Evolutionary conservation across 2,113 vertebrate genomes (phyloP), one percentile per base, ranked within the genome.

Genomic region (Hydrochoerus hydrochaeris): DNA sequence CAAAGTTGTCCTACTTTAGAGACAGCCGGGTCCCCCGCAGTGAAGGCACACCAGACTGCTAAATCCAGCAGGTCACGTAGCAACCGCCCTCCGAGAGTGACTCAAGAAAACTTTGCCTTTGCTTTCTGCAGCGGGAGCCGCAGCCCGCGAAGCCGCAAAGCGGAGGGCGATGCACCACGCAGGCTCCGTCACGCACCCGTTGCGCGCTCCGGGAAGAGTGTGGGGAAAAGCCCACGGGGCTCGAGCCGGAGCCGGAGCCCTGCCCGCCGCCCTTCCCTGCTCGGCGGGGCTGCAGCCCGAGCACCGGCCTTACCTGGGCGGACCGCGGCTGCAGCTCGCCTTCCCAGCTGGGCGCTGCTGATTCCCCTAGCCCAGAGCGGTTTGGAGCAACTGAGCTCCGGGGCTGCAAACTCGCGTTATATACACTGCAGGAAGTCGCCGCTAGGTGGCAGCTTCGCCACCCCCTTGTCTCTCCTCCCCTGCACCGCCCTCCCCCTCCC

Each of bases 381-480:
- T 57, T 52, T 10, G 22, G 2, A 75, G 69, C 14, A n/a, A 97
- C 49, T 95, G 92, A 20, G 7, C 67, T 1, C 32, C 3, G 5
- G 0, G 54, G 93, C 75, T 1, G 62, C 87, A 5, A 75, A 20
- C 77, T 7, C 1, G 93, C 46, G 1, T 97, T 98, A 97, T 98
- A 97, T 95, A 96, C 88, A 38, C 97, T 58, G 82, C 92, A 13
- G 96, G 30, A 13, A 52, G 92, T 77, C 88, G 97, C 98, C 98
- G 88, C 97, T 97, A 97, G 98, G 73, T 96, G 98, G 98, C 98
- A 97, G 98, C 95, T 44, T 69, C 38, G 97, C 4, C 82, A 44
- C 41, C 82, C 69, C 13, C 81, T 17, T 57, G 10, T 30, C n/a
- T 41, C 12, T 49, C 78, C 85, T 14, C n/a, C n/a, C 38, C 28